A percentile compares a stretch with the other conserved stretches of the same genome.
phyloP scores from a whole-genome alignment of 2,888 invertebrate species.

The Cremastinae sp. region DNA sequence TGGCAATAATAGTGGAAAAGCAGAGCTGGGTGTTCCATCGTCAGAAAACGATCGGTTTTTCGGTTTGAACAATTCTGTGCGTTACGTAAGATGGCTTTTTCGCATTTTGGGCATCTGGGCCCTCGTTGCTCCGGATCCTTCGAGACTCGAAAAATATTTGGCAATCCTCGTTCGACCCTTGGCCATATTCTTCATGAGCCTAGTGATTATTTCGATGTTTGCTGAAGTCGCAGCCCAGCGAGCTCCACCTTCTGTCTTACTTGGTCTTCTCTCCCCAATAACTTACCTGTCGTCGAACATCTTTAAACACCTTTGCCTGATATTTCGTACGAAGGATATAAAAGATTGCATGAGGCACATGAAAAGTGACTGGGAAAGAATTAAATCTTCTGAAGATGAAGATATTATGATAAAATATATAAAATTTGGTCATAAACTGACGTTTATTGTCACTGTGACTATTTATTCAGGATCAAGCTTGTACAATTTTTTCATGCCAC shows the following conservation, averaged over 20 bases:
- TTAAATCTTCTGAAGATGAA: constrained; percentile 54
- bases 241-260: constrained; percentile 6
- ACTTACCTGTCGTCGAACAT: constrained; percentile 25
- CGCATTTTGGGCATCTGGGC: too few species aligned
- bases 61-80: too few species aligned
- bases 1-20: too few species aligned
- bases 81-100: not conserved
- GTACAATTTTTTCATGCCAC: constrained; percentile 55
- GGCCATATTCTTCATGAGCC: too few species aligned
- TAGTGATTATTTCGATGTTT: not conserved
- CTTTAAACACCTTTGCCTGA: constrained; percentile 26
- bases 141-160: too few species aligned
- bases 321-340: constrained; percentile 22
- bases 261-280: constrained; percentile 39
- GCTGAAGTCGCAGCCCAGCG: constrained; percentile 11
- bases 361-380: constrained; percentile 57
- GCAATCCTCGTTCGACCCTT: too few species aligned
- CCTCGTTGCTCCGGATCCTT: too few species aligned
- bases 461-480: constrained; percentile 63
- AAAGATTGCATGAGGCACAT: constrained; percentile 55
- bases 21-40: too few species aligned
- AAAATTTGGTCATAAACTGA: constrained; percentile 48
- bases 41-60: too few species aligned
- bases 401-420: constrained; percentile 52
- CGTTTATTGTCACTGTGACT: too few species aligned